Evolutionary conservation across 1,140 invertebrate species (phyloP).

Genomic region (Dendroctonus ponderosae): DNA sequence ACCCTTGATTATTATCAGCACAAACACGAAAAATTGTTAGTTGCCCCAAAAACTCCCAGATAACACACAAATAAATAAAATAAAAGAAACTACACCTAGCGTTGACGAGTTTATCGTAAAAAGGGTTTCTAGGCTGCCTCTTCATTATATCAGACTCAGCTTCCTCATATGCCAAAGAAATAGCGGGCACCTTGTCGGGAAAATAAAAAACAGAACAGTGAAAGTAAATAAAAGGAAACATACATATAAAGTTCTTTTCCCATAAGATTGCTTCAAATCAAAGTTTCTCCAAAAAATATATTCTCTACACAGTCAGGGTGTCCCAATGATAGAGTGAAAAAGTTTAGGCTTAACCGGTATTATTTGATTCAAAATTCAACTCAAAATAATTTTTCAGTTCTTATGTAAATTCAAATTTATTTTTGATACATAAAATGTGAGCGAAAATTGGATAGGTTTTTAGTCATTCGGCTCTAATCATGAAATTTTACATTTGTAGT

Average conservation of each 20-base stretch:
- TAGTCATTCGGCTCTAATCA: too few species aligned
- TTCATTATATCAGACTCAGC: conserved; percentile 99
- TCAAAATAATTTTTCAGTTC: too few species aligned
- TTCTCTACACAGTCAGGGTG: neutral
- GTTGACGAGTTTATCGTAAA: conserved; percentile 96
- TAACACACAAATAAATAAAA: conserved; percentile 32
- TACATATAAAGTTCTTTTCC: neutral
- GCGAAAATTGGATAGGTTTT: too few species aligned
- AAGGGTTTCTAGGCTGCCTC: conserved; percentile 94
- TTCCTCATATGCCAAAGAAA: conserved; percentile 99
- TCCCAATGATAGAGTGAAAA: too few species aligned
- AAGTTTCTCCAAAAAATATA: neutral
- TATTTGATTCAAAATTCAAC: too few species aligned
- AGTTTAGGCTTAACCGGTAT: too few species aligned
- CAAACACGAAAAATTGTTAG: too few species aligned
- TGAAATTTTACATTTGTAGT: too few species aligned
- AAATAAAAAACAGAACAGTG: conserved; percentile 30
- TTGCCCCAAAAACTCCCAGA: neutral
- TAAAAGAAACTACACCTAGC: conserved; percentile 71
- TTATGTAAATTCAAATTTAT: too few species aligned
- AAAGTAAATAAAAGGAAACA: conserved; percentile 1
- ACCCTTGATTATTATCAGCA: neutral
- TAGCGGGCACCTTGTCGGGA: conserved; percentile 85
- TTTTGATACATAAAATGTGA: too few species aligned
- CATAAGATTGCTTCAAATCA: neutral